These are phyloP conservation scores for Cebidichthys violaceus DNA, from an alignment of 2,113 vertebrate species.

Conservation along the genomic window DNA sequence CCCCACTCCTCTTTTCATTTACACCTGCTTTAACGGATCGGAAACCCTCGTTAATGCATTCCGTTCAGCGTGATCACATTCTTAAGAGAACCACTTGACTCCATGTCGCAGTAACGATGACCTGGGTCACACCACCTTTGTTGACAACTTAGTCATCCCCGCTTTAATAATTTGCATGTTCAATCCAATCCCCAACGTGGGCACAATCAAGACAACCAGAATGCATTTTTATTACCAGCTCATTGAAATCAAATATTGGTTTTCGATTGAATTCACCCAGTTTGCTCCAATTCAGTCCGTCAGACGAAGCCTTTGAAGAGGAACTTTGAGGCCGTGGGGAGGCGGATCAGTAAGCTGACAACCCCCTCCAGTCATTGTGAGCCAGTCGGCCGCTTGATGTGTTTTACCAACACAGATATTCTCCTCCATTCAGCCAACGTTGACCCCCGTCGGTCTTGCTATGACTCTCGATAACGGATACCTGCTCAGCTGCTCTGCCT, in stretches of 20 bases:
- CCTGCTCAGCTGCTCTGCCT: neutral
- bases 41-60: too few relatives aligned
- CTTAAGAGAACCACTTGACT: too few relatives aligned
- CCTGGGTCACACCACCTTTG: too few relatives aligned
- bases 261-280: neutral
- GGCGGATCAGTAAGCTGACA: neutral
- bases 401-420: neutral
- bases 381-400: neutral
- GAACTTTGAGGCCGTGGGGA: neutral
- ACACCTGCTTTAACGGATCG: too few relatives aligned
- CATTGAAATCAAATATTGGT: neutral
- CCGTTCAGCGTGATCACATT: too few relatives aligned
- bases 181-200: too few relatives aligned
- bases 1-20: too few relatives aligned
- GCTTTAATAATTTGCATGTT: too few relatives aligned
- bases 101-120: too few relatives aligned
- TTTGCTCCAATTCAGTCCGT: neutral
- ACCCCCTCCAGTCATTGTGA: neutral
- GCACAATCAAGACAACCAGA: too few relatives aligned
- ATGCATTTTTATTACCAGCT: neutral
- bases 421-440: neutral
- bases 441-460: neutral
- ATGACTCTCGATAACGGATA: neutral
- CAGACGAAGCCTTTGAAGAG: neutral
- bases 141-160: too few relatives aligned